Evolutionary conservation across 2,888 invertebrate species (phyloP).

Genomic region (Labia minor): DNA sequence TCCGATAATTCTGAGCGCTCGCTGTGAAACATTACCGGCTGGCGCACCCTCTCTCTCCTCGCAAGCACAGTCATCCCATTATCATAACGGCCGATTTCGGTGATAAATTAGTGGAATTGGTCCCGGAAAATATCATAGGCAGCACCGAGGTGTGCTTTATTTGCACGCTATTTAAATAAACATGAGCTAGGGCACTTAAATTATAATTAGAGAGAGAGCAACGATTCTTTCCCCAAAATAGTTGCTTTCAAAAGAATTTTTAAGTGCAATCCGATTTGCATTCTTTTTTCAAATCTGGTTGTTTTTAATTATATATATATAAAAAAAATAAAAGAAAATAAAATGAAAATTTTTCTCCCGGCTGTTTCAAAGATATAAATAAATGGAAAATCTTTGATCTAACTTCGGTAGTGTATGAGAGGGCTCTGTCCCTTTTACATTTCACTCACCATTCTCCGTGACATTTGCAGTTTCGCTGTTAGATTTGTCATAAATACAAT

Average conservation of each 20-base stretch:
- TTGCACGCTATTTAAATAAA: slow-evolving; percentile 1
- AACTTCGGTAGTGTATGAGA: no score
- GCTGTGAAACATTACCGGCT: slow-evolving; percentile 1
- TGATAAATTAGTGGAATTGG: slow-evolving; percentile 13
- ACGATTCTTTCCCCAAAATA: not conserved
- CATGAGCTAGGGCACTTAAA: slow-evolving; percentile 8
- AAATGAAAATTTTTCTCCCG: no score
- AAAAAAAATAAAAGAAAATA: no score
- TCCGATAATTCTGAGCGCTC: not conserved
- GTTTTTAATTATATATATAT: no score
- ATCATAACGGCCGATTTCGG: slow-evolving; percentile 4
- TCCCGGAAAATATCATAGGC: slow-evolving; percentile 13
- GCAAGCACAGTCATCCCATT: slow-evolving; percentile 7
- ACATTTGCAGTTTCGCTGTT: no score
- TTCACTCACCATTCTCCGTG: no score
- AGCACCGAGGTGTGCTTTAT: not conserved
- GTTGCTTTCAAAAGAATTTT: not conserved
- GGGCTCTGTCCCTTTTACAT: no score
- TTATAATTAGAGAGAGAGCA: not conserved
- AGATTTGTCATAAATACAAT: no score
- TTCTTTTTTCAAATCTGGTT: no score
- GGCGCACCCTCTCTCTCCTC: not conserved
- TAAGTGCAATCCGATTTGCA: not conserved
- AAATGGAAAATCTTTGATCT: no score
- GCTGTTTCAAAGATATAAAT: no score